Percentiles rank a stretch among this genome's conserved stretches.
These are phyloP conservation scores for Drosophila serrata DNA, from an alignment of 1,140 invertebrate species.

Conservation along the genomic window DNA sequence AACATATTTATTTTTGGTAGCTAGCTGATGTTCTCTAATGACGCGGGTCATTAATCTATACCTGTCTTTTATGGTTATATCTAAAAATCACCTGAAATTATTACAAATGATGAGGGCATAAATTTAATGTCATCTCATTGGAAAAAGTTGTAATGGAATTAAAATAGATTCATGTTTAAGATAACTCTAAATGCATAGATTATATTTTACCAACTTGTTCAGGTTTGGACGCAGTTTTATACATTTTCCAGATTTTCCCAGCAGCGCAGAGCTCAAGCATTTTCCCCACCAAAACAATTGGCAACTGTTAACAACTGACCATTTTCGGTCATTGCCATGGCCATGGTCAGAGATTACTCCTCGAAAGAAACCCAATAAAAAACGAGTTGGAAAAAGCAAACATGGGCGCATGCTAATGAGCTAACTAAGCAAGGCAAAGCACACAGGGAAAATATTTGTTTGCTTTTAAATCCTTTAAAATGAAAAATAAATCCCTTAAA, in stretches of 20 bases:
- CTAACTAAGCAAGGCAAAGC: constrained; percentile 23
- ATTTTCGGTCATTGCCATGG: constrained; percentile 80
- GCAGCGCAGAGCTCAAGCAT: constrained; percentile 5
- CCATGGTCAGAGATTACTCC: constrained; percentile 35
- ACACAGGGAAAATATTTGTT: constrained; percentile 23
- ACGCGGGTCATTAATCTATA: constrained; percentile 32
- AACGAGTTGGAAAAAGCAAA: constrained; percentile 47
- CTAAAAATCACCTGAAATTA: background rate
- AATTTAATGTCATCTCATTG: too few species aligned
- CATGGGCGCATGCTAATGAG: constrained; percentile 73
- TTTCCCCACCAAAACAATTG: constrained; percentile 41
- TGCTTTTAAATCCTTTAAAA: background rate
- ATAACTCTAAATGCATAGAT: too few species aligned
- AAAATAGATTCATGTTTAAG: too few species aligned
- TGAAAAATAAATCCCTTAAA: background rate
- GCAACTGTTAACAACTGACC: constrained; percentile 45
- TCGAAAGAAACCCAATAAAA: constrained; percentile 26
- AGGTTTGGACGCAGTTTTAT: too few species aligned
- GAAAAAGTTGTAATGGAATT: background rate
- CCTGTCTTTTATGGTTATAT: background rate
- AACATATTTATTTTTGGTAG: constrained; percentile 32
- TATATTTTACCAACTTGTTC: too few species aligned
- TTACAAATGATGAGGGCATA: background rate
- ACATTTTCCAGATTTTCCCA: constrained; percentile 38
- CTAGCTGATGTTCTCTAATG: constrained; percentile 19